Evolutionary conservation across 30 jellyfish, hydroid and myxozoan species (phyloP).

Genomic region (Pseudorhiza aurosa): DNA sequence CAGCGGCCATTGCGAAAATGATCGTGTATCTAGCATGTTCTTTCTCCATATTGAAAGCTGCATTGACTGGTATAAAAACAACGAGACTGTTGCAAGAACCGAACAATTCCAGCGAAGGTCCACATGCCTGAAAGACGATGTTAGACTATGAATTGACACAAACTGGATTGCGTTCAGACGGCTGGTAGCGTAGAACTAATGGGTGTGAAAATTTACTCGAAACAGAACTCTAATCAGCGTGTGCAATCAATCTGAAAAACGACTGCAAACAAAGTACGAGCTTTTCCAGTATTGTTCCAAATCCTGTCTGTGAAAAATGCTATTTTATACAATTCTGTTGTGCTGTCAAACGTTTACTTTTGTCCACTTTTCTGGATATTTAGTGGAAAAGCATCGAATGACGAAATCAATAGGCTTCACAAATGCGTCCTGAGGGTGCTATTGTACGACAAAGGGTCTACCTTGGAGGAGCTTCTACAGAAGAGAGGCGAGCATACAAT

Average conservation of each 20-base stretch:
- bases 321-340: neutral
- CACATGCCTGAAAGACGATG: neutral
- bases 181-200: neutral
- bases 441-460: neutral
- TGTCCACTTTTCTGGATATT: slow-evolving; percentile 3
- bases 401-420: slow-evolving; percentile 2
- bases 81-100: neutral
- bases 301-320: neutral
- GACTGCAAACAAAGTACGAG: neutral
- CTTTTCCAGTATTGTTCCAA: neutral
- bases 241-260: neutral
- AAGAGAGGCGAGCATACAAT: slow-evolving; percentile 10
- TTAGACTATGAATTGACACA: neutral
- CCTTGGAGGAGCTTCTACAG: neutral
- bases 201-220: neutral
- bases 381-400: neutral
- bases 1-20: too few relatives aligned
- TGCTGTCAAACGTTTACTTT: neutral
- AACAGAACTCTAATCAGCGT: neutral
- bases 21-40: too few relatives aligned
- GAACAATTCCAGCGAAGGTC: neutral
- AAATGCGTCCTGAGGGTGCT: slow-evolving; percentile 16
- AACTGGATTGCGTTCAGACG: neutral
- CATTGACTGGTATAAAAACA: too few relatives aligned
- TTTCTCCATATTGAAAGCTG: too few relatives aligned